Conservation (phyloP, 2,113 vertebrate genomes). For the Circaetus cinerascens region DNA sequence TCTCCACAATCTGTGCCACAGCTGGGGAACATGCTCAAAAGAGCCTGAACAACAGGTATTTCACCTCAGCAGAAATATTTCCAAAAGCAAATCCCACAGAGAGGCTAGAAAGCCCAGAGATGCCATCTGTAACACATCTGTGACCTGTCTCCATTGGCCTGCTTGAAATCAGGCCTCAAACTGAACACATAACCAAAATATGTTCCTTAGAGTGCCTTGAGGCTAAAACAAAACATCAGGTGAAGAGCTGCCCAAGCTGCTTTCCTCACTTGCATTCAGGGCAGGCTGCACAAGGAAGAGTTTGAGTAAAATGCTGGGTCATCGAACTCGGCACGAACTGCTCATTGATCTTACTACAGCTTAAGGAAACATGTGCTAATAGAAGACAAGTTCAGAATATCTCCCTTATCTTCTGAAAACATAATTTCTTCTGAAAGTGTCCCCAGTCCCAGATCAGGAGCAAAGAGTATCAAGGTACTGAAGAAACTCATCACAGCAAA, state of each 20-base stretch:
- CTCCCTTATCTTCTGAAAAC: not conserved
- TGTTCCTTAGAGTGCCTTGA: not conserved
- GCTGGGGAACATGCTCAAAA: not conserved
- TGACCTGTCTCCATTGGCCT: not conserved
- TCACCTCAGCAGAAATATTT: not conserved
- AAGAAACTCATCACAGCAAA: not conserved
- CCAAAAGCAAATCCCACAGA: not conserved
- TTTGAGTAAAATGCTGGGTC: rapidly evolving
- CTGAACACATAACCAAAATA: not conserved
- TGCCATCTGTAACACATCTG: not conserved
- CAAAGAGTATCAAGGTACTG: not conserved
- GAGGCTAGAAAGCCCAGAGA: not conserved
- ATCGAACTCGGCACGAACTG: not conserved
- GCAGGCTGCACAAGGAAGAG: not conserved
- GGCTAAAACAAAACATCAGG: not conserved
- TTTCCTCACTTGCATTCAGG: not conserved
- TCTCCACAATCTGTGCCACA: not conserved
- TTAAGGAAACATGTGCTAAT: not conserved
- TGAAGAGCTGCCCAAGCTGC: not conserved
- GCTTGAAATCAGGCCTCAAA: not conserved
- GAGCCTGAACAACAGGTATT: not conserved
- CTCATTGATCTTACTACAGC: not conserved
- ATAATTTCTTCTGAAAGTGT: not conserved
- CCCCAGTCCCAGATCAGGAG: not conserved
- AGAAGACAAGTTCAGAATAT: not conserved